Percentiles rank a stretch among this genome's conserved stretches.
phyloP scores from a whole-genome alignment of 1,140 invertebrate genomes.

The Drosophila nannoptera region DNA sequence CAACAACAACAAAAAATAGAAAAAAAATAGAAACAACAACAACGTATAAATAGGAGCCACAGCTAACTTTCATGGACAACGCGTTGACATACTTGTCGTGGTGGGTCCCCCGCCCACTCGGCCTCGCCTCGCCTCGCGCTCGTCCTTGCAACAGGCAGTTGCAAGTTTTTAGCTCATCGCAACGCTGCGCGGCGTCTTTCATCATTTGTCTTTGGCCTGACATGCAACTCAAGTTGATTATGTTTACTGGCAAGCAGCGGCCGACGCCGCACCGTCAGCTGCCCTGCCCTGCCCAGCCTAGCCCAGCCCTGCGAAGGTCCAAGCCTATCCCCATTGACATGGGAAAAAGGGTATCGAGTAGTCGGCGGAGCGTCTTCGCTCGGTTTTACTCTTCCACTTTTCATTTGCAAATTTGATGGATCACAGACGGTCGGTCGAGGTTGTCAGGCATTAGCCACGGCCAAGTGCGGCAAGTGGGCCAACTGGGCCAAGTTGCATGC shows the following conservation, averaged over 20 bases:
- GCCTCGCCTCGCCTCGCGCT: background rate
- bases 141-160: constrained; percentile 17
- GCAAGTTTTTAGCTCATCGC: constrained; percentile 41
- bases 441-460: constrained; percentile 19
- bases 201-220: constrained; percentile 64
- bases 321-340: background rate
- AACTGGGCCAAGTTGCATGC: constrained; percentile 38
- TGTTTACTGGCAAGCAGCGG: constrained; percentile 13
- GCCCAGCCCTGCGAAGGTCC: background rate
- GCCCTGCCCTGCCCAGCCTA: too few species aligned
- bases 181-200: constrained; percentile 33
- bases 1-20: background rate
- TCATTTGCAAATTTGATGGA: constrained; percentile 61
- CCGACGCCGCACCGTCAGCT: background rate
- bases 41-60: constrained; percentile 22
- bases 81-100: constrained; percentile 49
- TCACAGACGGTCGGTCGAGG: constrained; percentile 38
- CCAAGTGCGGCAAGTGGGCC: too few species aligned
- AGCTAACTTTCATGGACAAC: constrained; percentile 52
- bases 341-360: background rate
- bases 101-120: too few species aligned
- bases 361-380: background rate
- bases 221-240: constrained; percentile 65
- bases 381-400: background rate
- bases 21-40: background rate